Conservation (phyloP, 2,113 vertebrate species). For the Hippocampus zosterae region DNA sequence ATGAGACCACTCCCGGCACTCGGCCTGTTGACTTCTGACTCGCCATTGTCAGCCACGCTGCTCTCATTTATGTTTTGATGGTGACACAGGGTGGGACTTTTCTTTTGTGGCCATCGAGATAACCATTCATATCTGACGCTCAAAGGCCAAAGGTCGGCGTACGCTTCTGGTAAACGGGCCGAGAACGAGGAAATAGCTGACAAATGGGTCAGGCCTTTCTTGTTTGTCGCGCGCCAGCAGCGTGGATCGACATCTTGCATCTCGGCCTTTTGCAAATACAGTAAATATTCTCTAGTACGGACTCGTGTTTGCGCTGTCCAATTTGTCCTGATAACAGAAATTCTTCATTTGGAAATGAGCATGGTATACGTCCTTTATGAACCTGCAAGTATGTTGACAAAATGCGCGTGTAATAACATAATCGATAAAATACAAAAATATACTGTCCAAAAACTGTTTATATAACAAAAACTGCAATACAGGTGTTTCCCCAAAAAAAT, state of each 20-base stretch:
- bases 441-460: too few relatives aligned
- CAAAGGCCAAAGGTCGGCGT: background rate
- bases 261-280: background rate
- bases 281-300: too few relatives aligned
- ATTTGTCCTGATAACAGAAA: too few relatives aligned
- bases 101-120: slow-evolving; percentile 9
- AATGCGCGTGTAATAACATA: too few relatives aligned
- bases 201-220: slow-evolving; percentile 39
- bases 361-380: too few relatives aligned
- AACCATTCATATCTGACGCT: background rate
- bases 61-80: slow-evolving; percentile 47
- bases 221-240: background rate
- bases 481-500: too few relatives aligned
- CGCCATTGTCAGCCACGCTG: slow-evolving; percentile 52
- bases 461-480: too few relatives aligned
- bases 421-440: too few relatives aligned
- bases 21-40: slow-evolving; percentile 43
- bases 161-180: background rate
- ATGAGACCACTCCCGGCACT: slow-evolving; percentile 38
- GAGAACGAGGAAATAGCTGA: background rate
- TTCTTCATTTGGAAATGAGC: too few relatives aligned
- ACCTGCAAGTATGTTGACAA: too few relatives aligned
- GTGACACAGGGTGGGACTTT: slow-evolving; percentile 33
- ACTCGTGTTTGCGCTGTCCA: too few relatives aligned
- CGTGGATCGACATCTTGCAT: background rate